Evolutionary conservation across 1,140 invertebrate species (phyloP).

Genomic region (Papilio aristodemus): DNA sequence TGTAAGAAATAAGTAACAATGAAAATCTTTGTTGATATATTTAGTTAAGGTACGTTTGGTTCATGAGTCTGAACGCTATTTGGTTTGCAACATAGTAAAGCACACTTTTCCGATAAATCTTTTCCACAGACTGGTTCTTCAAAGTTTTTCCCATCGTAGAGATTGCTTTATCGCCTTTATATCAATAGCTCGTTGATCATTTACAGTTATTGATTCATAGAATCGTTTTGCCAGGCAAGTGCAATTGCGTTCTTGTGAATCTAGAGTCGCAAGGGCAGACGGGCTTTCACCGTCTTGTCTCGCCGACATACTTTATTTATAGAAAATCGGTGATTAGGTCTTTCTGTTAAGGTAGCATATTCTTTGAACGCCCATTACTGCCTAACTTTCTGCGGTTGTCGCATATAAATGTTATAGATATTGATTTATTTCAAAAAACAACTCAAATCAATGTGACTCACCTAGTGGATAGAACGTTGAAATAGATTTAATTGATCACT

Average conservation of each 20-base stretch:
- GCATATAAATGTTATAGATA: conserved; percentile 63
- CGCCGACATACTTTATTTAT: conserved; percentile 42
- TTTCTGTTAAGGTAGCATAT: conserved; percentile 56
- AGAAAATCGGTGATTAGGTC: conserved; percentile 54
- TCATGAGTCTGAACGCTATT: background rate
- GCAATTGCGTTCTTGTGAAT: conserved; percentile 69
- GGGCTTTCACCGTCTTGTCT: conserved; percentile 70
- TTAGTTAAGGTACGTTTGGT: background rate
- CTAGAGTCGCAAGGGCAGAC: conserved; percentile 73
- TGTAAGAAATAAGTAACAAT: background rate
- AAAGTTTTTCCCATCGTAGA: conserved; percentile 10
- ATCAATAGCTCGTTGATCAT: conserved; percentile 44
- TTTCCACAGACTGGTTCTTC: conserved; percentile 12
- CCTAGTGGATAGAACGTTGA: background rate
- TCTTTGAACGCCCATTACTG: conserved; percentile 45
- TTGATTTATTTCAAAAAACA: conserved; percentile 59
- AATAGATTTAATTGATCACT: background rate
- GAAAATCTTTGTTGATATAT: background rate
- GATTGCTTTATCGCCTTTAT: conserved; percentile 26
- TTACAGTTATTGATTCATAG: conserved; percentile 58
- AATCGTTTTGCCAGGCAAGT: conserved; percentile 65
- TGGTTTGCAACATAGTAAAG: background rate
- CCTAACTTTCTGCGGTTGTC: conserved; percentile 59
- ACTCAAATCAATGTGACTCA: conserved; percentile 20
- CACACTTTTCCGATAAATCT: background rate